A percentile compares a stretch with the other conserved stretches of the same genome.
These are phyloP conservation scores for Reticulitermes lucifugus DNA, from an alignment of 2,888 invertebrate genomes.

Conservation along the genomic window DNA sequence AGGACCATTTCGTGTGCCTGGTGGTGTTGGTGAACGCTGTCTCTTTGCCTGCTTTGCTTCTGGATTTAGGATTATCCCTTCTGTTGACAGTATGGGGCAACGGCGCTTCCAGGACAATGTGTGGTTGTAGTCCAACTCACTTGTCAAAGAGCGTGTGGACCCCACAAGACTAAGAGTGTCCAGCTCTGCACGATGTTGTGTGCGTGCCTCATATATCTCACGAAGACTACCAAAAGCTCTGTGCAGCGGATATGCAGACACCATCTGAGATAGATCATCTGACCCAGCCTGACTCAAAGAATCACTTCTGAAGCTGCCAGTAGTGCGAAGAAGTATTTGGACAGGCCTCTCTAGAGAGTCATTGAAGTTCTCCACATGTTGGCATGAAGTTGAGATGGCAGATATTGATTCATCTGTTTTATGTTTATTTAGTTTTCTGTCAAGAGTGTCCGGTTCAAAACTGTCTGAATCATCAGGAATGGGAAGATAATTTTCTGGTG, in stretches of 20 bases:
- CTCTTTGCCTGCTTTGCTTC: slow-evolving; percentile 80
- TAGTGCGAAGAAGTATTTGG: slow-evolving; percentile 75
- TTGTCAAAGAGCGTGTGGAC: slow-evolving; percentile 20
- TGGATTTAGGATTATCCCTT: slow-evolving; percentile 67
- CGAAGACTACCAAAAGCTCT: slow-evolving; percentile 76
- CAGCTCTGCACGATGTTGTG: slow-evolving; percentile 19
- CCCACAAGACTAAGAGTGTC: slow-evolving; percentile 18
- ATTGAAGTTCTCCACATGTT: slow-evolving; percentile 57
- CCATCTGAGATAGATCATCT: slow-evolving; percentile 28
- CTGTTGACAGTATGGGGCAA: slow-evolving; percentile 21
- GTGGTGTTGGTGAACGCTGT: slow-evolving; percentile 73
- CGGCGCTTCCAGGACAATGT: slow-evolving; percentile 59
- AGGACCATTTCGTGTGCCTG: slow-evolving; percentile 61
- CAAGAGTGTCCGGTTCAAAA: slow-evolving; percentile 88
- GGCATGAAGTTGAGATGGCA: not conserved
- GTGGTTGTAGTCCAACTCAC: slow-evolving; percentile 41
- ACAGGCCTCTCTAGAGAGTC: slow-evolving; percentile 69
- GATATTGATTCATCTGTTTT: slow-evolving; percentile 61
- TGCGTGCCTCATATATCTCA: slow-evolving; percentile 78
- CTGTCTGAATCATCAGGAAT: slow-evolving; percentile 81
- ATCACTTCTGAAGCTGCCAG: slow-evolving; percentile 77
- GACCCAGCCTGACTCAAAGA: slow-evolving; percentile 36
- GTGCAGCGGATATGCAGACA: slow-evolving; percentile 52
- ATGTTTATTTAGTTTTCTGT: slow-evolving; percentile 77
- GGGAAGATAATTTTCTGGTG: slow-evolving; percentile 79